Evolutionary conservation across 1,140 invertebrate species (phyloP).

Genomic region (Eriocheir sinensis): DNA sequence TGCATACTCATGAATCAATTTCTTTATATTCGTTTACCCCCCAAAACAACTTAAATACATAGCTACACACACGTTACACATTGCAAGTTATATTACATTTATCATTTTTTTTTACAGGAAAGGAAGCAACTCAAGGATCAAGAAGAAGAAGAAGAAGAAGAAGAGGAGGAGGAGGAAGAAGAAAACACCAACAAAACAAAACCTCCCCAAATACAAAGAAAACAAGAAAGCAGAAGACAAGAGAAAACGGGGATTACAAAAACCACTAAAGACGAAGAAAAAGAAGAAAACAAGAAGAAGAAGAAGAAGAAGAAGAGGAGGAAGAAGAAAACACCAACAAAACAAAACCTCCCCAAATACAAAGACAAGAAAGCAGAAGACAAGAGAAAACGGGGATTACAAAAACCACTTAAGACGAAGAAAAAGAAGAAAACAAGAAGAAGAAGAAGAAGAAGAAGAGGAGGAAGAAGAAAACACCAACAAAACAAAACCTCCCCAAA

Average conservation of each 20-base stretch:
- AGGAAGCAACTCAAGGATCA: too few relatives aligned
- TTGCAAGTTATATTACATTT: too few relatives aligned
- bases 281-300: conserved; percentile 1
- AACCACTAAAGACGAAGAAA: not conserved
- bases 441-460: not conserved
- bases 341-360: not conserved
- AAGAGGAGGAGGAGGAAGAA: too few relatives aligned
- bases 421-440: not conserved
- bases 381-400: not conserved
- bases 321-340: not conserved
- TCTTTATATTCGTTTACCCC: too few relatives aligned
- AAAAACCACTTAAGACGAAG: not conserved
- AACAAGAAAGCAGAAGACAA: not conserved
- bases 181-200: not conserved
- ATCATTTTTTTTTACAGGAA: too few relatives aligned
- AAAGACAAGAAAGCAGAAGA: not conserved
- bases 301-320: not conserved
- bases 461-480: not conserved
- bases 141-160: too few relatives aligned
- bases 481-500: conserved; percentile 19
- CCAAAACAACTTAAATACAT: too few relatives aligned
- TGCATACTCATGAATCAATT: too few relatives aligned
- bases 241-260: not conserved
- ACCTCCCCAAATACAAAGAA: not conserved
- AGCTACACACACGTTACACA: too few relatives aligned